Evolutionary conservation across 2,113 vertebrate genomes (phyloP).

Genomic region (Calyptomena viridis): DNA sequence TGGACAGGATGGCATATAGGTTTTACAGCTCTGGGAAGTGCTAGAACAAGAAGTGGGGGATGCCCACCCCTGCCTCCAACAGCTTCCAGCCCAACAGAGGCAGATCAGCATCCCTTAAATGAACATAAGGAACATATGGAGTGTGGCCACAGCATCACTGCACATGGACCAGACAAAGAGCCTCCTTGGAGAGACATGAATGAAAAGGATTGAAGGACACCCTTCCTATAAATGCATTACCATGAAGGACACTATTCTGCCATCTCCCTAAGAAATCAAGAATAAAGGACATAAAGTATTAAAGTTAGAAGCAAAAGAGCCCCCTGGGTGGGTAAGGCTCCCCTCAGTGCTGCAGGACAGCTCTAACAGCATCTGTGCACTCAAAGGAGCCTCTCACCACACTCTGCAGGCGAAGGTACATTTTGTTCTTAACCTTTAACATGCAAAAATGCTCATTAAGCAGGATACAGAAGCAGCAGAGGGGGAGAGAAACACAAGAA

Average conservation of each 20-base stretch:
- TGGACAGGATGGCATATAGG: not conserved
- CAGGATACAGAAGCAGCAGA: not conserved
- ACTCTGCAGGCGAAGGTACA: not conserved
- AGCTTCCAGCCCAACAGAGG: not conserved
- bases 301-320: not conserved
- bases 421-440: slow-evolving; percentile 3
- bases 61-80: not conserved
- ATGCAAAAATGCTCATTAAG: slow-evolving; percentile 34
- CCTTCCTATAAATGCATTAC: not conserved
- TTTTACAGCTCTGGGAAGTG: not conserved
- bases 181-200: not conserved
- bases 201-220: not conserved
- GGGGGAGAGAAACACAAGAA: not conserved
- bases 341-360: not conserved
- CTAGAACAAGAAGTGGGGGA: not conserved
- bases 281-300: not conserved
- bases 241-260: not conserved
- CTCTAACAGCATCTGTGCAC: not conserved
- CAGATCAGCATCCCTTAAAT: not conserved
- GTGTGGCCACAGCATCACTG: not conserved
- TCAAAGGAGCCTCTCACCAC: not conserved
- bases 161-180: not conserved
- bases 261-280: not conserved
- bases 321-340: not conserved
- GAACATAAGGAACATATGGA: not conserved